These are phyloP conservation scores for Patella depressa DNA, from an alignment of 2,888 invertebrate genomes.

Conservation along the genomic window DNA sequence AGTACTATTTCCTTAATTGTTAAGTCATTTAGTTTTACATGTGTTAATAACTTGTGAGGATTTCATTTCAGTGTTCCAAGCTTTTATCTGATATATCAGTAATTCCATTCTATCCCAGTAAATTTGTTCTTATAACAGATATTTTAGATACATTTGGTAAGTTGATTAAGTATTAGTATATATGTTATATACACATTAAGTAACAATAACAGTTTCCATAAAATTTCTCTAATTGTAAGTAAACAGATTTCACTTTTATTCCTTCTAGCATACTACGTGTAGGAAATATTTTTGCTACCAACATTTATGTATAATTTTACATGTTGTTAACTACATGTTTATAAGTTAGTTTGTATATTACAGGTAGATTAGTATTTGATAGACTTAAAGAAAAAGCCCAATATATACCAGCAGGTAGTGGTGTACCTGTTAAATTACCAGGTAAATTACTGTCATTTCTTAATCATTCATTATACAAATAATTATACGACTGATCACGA, in stretches of 20 bases:
- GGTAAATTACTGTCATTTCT: constrained; percentile 49
- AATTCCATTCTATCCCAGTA: constrained; percentile 96
- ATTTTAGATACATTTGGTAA: constrained; percentile 90
- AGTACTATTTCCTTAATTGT: too few species aligned
- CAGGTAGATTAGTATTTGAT: constrained; percentile 67
- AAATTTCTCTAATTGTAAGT: not conserved
- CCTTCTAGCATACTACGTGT: not conserved
- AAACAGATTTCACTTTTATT: not conserved
- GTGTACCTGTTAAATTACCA: constrained; percentile 66
- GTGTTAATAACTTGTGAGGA: too few species aligned
- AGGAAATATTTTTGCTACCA: not conserved
- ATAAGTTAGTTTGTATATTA: constrained; percentile 14
- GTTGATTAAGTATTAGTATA: constrained; percentile 16
- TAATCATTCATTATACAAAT: constrained; percentile 9
- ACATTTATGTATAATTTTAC: not conserved
- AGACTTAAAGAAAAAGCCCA: constrained; percentile 71
- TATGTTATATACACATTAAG: not conserved
- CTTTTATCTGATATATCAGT: constrained; percentile 89
- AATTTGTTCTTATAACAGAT: constrained; percentile 96
- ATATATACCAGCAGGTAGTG: constrained; percentile 72
- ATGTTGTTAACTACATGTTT: not conserved
- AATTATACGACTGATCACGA: not conserved
- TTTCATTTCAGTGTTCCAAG: constrained; percentile 84
- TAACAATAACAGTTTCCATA: not conserved
- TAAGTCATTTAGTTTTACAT: too few species aligned